Evolutionary conservation across 1,140 invertebrate genomes (phyloP), one percentile per base, ranked within the genome.

Genomic region (Stegodyphus dumicola): DNA sequence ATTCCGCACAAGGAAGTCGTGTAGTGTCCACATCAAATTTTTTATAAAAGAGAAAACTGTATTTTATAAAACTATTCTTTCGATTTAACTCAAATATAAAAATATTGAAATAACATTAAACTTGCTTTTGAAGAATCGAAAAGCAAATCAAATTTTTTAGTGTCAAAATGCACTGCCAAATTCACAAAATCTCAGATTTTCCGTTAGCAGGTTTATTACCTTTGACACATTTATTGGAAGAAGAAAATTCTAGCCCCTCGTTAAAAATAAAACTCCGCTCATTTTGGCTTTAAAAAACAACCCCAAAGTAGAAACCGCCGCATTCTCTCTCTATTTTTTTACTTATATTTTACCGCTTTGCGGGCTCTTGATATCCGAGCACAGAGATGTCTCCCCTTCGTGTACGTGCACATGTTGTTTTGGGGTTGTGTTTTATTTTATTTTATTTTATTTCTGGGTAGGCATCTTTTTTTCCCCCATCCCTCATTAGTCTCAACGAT

Each of bases 401-500:
- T 60, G 10, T 7, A 18, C 15, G 52, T 75, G 53, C 33, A 75
- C 60, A 75, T 56, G 73, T 53, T 33, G n/a, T 75, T 11, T 33
- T 9, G 18, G 51, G 18, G 33, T 75, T 33, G 33, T 75, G 51
- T 75, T 71, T 75, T 75, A 56, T 49, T 75, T 56, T 18, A 15
- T 75, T 11, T 54, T 18, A 18, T 17, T 18, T 54, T 60, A 56
- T 75, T 33, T 33, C 33, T 33, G 33, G 33, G 33, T 33, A 1
- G 33, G 33, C 33, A 33, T 77, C 51, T 77, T 65, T 77, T 66
- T 66, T 51, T 51, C 51, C 7, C 17, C 51, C 33, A 65, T 9
- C 18, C 75, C 56, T 77, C 75, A 66, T 77, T 77, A 77, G 33
- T 65, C 60, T 77, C 60, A 77, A 33, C 75, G 75, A 77, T 64